Conservation (phyloP, 2,888 invertebrate species). For the Doris montereyensis region DNA sequence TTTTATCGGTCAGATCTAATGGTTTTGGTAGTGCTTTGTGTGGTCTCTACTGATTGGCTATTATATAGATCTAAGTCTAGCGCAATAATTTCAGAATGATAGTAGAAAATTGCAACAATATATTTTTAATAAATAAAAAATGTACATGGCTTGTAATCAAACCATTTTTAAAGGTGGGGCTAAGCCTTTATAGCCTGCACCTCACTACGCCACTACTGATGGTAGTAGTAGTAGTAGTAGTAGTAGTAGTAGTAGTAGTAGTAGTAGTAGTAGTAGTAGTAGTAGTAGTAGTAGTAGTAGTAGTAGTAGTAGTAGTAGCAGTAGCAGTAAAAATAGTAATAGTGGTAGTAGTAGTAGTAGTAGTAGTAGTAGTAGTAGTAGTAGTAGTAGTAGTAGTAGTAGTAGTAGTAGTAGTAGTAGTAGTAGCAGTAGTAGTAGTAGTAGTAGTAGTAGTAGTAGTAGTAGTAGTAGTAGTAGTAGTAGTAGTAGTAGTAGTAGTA, state of each 20-base stretch:
- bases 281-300: conserved; percentile 2
- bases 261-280: conserved; percentile 6
- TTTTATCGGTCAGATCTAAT: too few species aligned
- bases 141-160: too few species aligned
- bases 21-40: too few species aligned
- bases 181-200: too few species aligned
- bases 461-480: conserved; percentile 20
- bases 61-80: too few species aligned
- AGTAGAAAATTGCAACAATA: too few species aligned
- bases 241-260: conserved; percentile 20
- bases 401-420: conserved; percentile 1
- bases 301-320: conserved; percentile 14
- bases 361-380: background rate
- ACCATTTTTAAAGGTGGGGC: too few species aligned
- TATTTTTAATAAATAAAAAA: too few species aligned
- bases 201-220: background rate
- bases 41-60: too few species aligned
- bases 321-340: background rate
- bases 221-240: conserved; percentile 8
- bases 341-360: background rate
- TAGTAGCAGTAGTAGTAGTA: conserved; percentile 20
- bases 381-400: background rate
- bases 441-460: conserved; percentile 20
- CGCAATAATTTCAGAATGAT: too few species aligned
- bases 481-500: conserved; percentile 20